These are phyloP conservation scores for Laothoe populi DNA, from an alignment of 2,888 invertebrate species.

Conservation along the genomic window DNA sequence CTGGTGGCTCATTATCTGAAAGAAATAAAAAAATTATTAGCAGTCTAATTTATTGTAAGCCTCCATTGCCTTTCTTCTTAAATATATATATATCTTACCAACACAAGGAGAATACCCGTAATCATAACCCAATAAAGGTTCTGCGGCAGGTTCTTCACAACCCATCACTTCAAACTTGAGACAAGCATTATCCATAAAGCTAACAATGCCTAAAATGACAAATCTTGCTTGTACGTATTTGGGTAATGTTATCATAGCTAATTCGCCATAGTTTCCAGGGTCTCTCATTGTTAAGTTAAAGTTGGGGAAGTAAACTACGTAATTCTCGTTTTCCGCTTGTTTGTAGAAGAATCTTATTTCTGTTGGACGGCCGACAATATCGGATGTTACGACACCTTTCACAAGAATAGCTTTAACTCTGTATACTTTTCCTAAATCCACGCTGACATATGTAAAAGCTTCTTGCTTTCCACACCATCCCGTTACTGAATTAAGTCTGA, in stretches of 20 bases:
- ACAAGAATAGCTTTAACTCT: constrained; percentile 96
- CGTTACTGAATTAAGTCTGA: constrained; percentile 95
- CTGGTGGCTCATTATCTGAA: constrained; percentile 96
- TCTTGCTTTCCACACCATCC: constrained; percentile 99
- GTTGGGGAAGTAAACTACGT: constrained; percentile 98
- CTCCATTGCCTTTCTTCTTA: not conserved
- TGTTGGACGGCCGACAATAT: constrained; percentile 97
- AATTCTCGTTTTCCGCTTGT: constrained; percentile 96
- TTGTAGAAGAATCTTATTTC: constrained; percentile 99
- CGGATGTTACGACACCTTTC: constrained; percentile 97
- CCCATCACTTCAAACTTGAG: constrained; percentile 98
- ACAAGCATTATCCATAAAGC: constrained; percentile 98
- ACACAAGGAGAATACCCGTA: constrained; percentile 97
- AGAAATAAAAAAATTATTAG: constrained; percentile 34
- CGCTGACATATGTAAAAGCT: constrained; percentile 97
- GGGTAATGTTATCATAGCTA: constrained; percentile 97
- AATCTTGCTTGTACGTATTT: constrained; percentile 97
- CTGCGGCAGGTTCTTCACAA: constrained; percentile 93
- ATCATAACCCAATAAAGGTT: constrained; percentile 95
- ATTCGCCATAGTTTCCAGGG: constrained; percentile 97
- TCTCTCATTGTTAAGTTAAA: constrained; percentile 97
- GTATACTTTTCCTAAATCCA: constrained; percentile 96
- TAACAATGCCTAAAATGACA: constrained; percentile 97
- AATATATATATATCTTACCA: constrained; percentile 75
- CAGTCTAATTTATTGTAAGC: not conserved